Evolutionary conservation across 1,140 invertebrate genomes (phyloP).

Genomic region (Ruditapes philippinarum): DNA sequence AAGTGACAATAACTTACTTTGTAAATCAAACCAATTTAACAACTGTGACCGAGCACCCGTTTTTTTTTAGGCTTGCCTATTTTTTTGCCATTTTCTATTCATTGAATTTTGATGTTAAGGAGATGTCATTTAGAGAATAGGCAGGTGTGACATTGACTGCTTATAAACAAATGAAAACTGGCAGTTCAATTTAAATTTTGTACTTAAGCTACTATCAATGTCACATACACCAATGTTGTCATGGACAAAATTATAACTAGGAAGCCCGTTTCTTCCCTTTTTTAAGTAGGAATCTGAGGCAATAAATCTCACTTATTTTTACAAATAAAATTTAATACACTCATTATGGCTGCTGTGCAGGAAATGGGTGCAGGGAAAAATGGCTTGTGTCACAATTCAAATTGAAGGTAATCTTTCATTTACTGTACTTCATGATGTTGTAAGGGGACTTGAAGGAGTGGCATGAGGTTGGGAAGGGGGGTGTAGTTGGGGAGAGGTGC

Average conservation of each 20-base stretch:
- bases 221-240: not conserved
- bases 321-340: not conserved
- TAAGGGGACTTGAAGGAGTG: too few relatives aligned
- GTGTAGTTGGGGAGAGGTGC: too few relatives aligned
- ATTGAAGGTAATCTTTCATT: too few relatives aligned
- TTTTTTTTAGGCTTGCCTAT: too few relatives aligned
- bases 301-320: constrained; percentile 7
- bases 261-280: not conserved
- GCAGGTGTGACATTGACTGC: not conserved
- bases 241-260: not conserved
- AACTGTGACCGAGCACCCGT: too few relatives aligned
- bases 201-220: not conserved
- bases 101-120: too few relatives aligned
- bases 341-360: not conserved
- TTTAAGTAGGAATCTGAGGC: not conserved
- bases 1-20: too few relatives aligned
- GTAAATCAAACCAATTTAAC: too few relatives aligned
- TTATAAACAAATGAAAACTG: not conserved
- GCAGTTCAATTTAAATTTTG: not conserved
- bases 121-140: too few relatives aligned
- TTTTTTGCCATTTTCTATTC: too few relatives aligned
- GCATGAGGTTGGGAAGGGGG: too few relatives aligned
- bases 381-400: not conserved
- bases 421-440: too few relatives aligned
- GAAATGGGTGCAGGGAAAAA: not conserved